Conservation (phyloP, 1,140 invertebrate species). For the Megathymus violae region DNA sequence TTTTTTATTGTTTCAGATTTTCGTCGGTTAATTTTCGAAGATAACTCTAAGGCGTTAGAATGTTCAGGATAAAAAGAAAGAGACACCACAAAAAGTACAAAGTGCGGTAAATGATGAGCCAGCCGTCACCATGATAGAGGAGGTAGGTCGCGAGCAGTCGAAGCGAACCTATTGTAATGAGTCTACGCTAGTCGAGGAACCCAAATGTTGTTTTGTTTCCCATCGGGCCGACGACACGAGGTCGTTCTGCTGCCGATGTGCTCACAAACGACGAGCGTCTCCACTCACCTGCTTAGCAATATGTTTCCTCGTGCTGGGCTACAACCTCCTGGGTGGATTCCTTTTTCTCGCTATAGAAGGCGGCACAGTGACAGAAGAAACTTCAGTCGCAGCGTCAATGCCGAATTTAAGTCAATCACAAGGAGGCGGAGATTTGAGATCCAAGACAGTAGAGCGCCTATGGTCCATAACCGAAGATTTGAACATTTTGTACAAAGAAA, state of each 20-base stretch:
- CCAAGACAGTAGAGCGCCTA: constrained; percentile 90
- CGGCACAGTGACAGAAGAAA: constrained; percentile 79
- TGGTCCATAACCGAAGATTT: constrained; percentile 97
- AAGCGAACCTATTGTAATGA: constrained; percentile 52
- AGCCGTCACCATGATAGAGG: constrained; percentile 56
- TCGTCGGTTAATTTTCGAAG: constrained; percentile 3
- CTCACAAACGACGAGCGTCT: constrained; percentile 66
- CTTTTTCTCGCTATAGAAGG: constrained; percentile 95
- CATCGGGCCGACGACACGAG: constrained; percentile 44
- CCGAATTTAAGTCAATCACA: constrained; percentile 82
- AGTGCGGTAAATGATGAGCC: constrained; percentile 57
- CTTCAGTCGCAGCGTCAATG: constrained; percentile 86
- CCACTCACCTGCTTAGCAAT: constrained; percentile 86
- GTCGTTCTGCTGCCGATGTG: constrained; percentile 65
- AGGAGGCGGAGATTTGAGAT: constrained; percentile 78
- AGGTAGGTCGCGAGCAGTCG: constrained; percentile 49
- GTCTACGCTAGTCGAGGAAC: constrained; percentile 40
- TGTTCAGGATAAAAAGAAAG: constrained; percentile 58
- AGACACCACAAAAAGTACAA: constrained; percentile 70
- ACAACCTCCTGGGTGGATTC: constrained; percentile 95
- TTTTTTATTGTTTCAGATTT: constrained; percentile 46
- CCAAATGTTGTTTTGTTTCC: constrained; percentile 50
- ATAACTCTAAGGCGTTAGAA: constrained; percentile 41
- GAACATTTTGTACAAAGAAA: constrained; percentile 96
- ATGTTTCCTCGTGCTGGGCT: constrained; percentile 93